Conservation (phyloP, 2,113 vertebrate species). For the Channa maculata region DNA sequence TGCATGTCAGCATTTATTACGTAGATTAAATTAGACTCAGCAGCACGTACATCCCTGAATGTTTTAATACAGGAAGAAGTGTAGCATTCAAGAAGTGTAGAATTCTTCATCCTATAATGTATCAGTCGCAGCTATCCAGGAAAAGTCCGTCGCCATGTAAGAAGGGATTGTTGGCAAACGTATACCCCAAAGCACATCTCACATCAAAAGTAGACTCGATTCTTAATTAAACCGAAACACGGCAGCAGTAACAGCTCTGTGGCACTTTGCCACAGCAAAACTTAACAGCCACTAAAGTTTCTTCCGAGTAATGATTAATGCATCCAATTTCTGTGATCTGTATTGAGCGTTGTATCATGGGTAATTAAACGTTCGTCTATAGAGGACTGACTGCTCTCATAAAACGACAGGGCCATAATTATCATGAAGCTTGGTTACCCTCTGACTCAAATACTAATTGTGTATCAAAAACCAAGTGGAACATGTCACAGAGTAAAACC, state of each 20-base stretch:
- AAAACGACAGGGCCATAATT: constrained; percentile 72
- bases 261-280: constrained; percentile 60
- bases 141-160: constrained; percentile 13
- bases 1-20: constrained; percentile 59
- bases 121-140: constrained; percentile 33
- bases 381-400: constrained; percentile 58
- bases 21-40: constrained; percentile 52
- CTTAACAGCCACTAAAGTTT: constrained; percentile 68
- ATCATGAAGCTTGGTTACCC: constrained; percentile 60
- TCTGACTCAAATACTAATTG: constrained; percentile 66
- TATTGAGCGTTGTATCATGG: constrained; percentile 66
- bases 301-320: constrained; percentile 76
- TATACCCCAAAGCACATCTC: constrained; percentile 53
- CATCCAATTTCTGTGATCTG: constrained; percentile 73
- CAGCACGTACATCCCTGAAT: background rate
- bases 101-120: constrained; percentile 28
- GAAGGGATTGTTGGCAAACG: constrained; percentile 51
- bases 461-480: constrained; percentile 57
- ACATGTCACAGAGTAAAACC: constrained; percentile 26
- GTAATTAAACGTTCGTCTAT: constrained; percentile 74
- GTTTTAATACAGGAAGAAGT: background rate
- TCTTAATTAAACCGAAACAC: constrained; percentile 71
- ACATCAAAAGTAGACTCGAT: constrained; percentile 61
- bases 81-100: background rate
- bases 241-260: constrained; percentile 61